Conservation (phyloP, 1,140 invertebrate genomes). For the Hydropsyche tenuis region DNA sequence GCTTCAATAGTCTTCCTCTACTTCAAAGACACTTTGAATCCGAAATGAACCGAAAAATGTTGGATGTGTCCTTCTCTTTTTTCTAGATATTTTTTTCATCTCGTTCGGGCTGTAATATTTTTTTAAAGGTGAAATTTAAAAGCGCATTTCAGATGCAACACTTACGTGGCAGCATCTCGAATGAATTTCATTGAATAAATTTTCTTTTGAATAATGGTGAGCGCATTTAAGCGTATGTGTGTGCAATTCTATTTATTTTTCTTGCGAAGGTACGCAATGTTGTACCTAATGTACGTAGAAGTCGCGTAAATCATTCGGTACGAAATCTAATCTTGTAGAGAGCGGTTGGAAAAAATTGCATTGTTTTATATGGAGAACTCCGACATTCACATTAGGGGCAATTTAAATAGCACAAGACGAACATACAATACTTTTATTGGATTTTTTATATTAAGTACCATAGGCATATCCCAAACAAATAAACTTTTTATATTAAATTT, state of each 20-base stretch:
- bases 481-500: too few species aligned
- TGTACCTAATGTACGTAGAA: not conserved
- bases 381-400: too few species aligned
- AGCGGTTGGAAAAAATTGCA: not conserved
- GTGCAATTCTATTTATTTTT: not conserved
- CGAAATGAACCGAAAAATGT: slow-evolving; percentile 50
- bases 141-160: slow-evolving; percentile 39
- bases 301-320: not conserved
- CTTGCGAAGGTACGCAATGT: too few species aligned
- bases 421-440: too few species aligned
- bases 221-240: not conserved
- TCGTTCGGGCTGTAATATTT: slow-evolving; percentile 40
- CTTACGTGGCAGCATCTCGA: slow-evolving; percentile 44
- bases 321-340: not conserved
- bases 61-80: slow-evolving; percentile 37
- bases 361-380: too few species aligned
- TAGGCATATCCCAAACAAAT: too few species aligned
- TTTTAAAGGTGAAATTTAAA: slow-evolving; percentile 39
- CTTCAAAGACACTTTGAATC: slow-evolving; percentile 47
- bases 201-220: not conserved
- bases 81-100: slow-evolving; percentile 13
- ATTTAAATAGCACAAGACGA: too few species aligned
- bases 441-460: too few species aligned
- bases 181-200: slow-evolving; percentile 47
- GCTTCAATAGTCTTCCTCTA: not conserved